Evolutionary conservation across 2,113 vertebrate genomes (phyloP).

Genomic region (Himantopus leucocephalus): DNA sequence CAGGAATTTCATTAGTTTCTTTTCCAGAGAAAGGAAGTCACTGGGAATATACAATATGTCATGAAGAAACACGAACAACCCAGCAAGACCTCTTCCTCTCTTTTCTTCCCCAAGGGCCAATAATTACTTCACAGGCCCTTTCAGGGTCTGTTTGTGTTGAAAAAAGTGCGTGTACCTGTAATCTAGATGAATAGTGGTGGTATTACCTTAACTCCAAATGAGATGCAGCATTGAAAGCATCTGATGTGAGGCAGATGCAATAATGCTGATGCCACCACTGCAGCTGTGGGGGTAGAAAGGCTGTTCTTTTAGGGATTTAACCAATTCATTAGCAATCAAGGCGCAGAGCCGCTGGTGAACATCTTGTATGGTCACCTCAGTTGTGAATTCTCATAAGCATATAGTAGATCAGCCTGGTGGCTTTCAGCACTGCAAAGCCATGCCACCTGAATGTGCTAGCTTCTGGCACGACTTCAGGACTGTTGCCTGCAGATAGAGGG

Average conservation of each 20-base stretch:
- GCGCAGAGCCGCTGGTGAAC: background rate
- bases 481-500: background rate
- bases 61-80: background rate
- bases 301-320: background rate
- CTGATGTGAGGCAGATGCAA: background rate
- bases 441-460: background rate
- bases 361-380: background rate
- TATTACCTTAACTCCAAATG: background rate
- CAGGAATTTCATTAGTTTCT: background rate
- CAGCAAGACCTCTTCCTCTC: background rate
- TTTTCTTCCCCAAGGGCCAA: background rate
- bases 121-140: background rate
- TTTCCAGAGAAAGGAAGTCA: background rate
- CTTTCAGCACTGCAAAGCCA: background rate
- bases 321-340: background rate
- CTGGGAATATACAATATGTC: background rate
- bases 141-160: background rate
- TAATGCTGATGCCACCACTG: background rate
- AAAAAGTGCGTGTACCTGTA: background rate
- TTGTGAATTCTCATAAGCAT: background rate
- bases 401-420: background rate
- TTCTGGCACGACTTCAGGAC: background rate
- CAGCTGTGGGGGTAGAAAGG: background rate
- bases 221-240: background rate
- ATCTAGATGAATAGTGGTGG: background rate